These are phyloP conservation scores for Hippotragus niger DNA, from an alignment of 2,113 vertebrate species.

Conservation along the genomic window DNA sequence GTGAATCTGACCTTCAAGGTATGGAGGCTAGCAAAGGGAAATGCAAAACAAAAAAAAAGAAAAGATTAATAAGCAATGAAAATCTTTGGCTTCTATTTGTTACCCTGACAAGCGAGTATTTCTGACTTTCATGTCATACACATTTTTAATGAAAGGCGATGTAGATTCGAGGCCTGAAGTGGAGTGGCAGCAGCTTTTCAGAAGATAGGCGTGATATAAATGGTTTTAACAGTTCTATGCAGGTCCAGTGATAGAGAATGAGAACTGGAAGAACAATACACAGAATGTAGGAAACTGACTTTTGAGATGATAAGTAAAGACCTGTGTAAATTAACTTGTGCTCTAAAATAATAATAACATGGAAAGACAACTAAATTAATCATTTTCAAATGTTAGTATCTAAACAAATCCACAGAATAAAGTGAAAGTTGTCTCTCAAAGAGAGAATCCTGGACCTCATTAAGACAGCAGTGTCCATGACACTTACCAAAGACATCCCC, in stretches of 20 bases:
- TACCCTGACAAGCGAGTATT: fast-evolving
- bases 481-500: background rate
- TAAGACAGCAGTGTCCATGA: background rate
- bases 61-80: background rate
- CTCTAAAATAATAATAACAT: background rate
- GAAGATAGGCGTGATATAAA: background rate
- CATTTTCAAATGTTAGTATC: background rate
- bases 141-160: background rate
- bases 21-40: background rate
- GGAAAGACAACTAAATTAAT: background rate
- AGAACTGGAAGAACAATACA: background rate
- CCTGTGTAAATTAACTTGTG: background rate
- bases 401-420: background rate
- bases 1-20: background rate
- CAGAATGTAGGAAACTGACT: background rate
- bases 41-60: background rate
- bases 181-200: background rate
- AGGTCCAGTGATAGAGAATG: background rate
- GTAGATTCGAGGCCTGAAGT: background rate
- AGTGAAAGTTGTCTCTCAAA: background rate
- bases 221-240: background rate
- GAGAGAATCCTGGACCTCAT: background rate
- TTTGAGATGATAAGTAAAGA: background rate
- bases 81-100: background rate
- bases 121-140: background rate